Conservation (phyloP, 2,888 invertebrate genomes). For the Gryllus longicercus region DNA sequence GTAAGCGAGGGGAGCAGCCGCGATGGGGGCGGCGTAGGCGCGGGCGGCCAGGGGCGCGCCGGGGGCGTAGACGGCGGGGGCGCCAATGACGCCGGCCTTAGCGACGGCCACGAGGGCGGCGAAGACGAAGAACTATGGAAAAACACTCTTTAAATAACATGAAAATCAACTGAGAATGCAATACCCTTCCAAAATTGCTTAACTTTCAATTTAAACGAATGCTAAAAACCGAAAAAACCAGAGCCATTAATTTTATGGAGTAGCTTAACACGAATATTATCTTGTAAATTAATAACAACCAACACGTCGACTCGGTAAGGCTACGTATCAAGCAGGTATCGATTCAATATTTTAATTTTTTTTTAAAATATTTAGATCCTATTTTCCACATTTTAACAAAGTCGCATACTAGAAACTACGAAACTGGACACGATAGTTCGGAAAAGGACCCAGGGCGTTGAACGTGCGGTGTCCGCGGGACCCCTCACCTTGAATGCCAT, state of each 20-base stretch:
- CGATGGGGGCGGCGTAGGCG: constrained; percentile 28
- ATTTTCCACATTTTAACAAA: not conserved
- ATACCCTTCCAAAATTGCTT: not conserved
- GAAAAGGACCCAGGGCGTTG: not conserved
- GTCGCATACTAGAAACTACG: not conserved
- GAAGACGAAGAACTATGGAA: constrained; percentile 37
- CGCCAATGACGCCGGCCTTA: constrained; percentile 32
- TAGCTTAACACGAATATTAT: too few relatives aligned
- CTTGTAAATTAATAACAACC: too few relatives aligned
- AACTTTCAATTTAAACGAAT: not conserved
- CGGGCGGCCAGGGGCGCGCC: constrained; percentile 30
- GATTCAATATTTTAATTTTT: not conserved
- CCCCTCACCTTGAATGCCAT: constrained; percentile 21
- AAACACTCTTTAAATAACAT: not conserved
- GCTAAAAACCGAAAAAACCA: not conserved
- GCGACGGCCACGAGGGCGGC: constrained; percentile 39
- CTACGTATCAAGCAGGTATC: not conserved
- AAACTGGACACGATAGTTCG: not conserved
- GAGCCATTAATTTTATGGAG: too few relatives aligned
- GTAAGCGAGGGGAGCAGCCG: constrained; percentile 25
- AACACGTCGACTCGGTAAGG: too few relatives aligned
- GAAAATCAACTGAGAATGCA: not conserved
- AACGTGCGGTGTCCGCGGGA: not conserved
- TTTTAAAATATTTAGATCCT: not conserved
- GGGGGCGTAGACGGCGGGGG: constrained; percentile 31